These are phyloP conservation scores for Acrocyrtus sp. DNA, from an alignment of 2,888 invertebrate genomes.

Conservation along the genomic window DNA sequence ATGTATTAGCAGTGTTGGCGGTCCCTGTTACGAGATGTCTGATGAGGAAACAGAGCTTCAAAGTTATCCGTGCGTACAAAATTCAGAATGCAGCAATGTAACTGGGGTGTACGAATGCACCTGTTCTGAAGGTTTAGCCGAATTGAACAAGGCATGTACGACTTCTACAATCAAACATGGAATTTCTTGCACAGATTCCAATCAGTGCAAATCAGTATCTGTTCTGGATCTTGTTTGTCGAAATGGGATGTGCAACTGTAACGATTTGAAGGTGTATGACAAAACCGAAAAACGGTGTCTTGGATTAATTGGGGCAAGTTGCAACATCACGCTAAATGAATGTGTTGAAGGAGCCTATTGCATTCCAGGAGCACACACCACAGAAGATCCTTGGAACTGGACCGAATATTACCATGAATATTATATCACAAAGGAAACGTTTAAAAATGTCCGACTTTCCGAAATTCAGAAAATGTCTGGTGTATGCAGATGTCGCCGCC, in stretches of 20 bases:
- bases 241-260: constrained; percentile 29
- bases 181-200: too few relatives aligned
- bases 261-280: constrained; percentile 26
- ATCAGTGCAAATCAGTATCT: too few relatives aligned
- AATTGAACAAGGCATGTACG: not conserved
- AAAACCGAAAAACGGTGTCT: not conserved
- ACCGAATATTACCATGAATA: too few relatives aligned
- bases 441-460: too few relatives aligned
- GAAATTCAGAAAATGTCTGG: too few relatives aligned
- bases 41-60: not conserved
- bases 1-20: constrained; percentile 20
- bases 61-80: constrained; percentile 2
- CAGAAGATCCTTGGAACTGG: too few relatives aligned
- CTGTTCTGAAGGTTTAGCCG: constrained; percentile 23
- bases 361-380: too few relatives aligned
- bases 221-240: constrained; percentile 13
- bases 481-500: too few relatives aligned
- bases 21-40: constrained; percentile 23
- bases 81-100: constrained; percentile 15
- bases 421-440: too few relatives aligned
- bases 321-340: not conserved
- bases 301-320: constrained; percentile 23
- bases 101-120: constrained; percentile 16
- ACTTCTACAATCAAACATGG: constrained; percentile 14
- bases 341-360: constrained; percentile 27